Evolutionary conservation across 2,888 invertebrate genomes (phyloP).

Genomic region (Melinopterus prodromus): DNA sequence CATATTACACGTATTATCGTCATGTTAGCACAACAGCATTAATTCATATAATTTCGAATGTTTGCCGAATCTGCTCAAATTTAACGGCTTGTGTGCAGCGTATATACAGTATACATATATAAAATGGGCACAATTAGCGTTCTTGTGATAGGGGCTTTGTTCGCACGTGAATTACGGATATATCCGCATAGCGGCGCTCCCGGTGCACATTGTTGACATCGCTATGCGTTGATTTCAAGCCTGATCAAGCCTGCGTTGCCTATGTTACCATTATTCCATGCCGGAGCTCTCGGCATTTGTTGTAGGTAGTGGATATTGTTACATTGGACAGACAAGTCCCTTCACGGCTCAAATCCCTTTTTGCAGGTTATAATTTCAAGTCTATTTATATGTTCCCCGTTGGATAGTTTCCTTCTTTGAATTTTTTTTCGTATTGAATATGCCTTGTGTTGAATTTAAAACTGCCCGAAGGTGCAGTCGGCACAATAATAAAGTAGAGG

Average conservation of each 20-base stretch:
- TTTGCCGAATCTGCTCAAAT: too few species aligned
- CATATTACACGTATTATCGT: too few species aligned
- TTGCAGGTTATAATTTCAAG: neutral
- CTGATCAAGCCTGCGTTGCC: neutral
- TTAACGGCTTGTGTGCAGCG: too few species aligned
- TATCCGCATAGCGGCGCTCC: slow-evolving; percentile 11
- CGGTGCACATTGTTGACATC: slow-evolving; percentile 19
- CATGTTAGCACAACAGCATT: too few species aligned
- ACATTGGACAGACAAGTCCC: neutral
- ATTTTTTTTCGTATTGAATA: too few species aligned
- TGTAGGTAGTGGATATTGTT: neutral
- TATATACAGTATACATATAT: neutral
- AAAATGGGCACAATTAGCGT: slow-evolving; percentile 12
- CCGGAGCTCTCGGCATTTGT: neutral
- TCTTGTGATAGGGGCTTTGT: slow-evolving; percentile 16
- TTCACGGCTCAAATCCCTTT: neutral
- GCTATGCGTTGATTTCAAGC: slow-evolving; percentile 12
- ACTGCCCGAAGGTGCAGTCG: too few species aligned
- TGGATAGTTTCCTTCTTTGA: too few species aligned
- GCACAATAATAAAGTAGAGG: too few species aligned
- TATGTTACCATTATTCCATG: neutral
- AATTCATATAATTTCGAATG: too few species aligned
- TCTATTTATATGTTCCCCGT: neutral
- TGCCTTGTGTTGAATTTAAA: too few species aligned
- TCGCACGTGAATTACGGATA: slow-evolving; percentile 21